These are phyloP conservation scores for Lagopus leucura DNA, from an alignment of 2,113 vertebrate species.

Conservation along the genomic window DNA sequence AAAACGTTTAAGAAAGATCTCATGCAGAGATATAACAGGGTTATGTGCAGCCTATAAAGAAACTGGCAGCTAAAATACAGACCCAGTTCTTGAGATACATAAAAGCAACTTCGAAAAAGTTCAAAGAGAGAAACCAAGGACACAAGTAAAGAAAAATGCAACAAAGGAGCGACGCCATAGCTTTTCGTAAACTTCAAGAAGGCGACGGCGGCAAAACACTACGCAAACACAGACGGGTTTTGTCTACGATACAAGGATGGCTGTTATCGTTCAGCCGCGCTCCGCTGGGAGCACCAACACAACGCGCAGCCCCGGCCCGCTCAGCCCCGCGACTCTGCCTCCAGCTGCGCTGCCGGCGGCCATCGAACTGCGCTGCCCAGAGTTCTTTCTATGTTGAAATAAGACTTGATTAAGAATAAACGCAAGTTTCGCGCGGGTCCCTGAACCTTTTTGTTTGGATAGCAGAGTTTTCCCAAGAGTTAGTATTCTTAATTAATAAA, in stretches of 20 bases:
- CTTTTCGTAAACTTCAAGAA: neutral
- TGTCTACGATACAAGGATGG: no score
- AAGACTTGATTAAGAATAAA: no score
- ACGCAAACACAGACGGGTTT: neutral
- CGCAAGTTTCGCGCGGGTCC: no score
- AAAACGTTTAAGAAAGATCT: neutral
- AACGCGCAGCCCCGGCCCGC: no score
- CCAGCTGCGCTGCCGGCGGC: no score
- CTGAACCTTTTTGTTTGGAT: rapidly evolving
- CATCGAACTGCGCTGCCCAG: no score
- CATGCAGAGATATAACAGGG: neutral
- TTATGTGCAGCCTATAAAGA: neutral
- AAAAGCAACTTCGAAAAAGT: neutral
- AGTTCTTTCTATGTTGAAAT: neutral
- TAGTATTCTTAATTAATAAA: rapidly evolving
- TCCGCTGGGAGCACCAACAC: no score
- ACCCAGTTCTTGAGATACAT: neutral
- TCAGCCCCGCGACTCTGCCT: no score
- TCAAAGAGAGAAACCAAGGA: neutral
- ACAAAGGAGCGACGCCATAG: neutral
- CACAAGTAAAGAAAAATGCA: neutral
- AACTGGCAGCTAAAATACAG: neutral
- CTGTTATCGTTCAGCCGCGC: no score
- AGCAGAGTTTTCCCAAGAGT: neutral
- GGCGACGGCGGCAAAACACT: neutral